Conservation (phyloP, 2,113 vertebrate species). For the Gallinago undulata region DNA sequence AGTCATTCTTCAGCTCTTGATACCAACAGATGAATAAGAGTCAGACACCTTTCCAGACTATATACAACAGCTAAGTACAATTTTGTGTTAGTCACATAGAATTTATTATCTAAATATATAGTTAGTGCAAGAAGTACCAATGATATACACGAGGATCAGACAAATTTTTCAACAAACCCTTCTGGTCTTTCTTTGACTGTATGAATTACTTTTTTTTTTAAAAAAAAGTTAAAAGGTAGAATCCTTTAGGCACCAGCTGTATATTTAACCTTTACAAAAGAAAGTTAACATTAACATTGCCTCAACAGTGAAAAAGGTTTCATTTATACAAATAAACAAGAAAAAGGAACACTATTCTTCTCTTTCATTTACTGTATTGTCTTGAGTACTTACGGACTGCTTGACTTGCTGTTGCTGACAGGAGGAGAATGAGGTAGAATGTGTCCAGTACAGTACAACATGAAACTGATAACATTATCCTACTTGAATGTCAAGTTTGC, state of each 20-base stretch:
- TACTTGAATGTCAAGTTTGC: constrained; percentile 26
- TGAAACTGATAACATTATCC: constrained; percentile 50
- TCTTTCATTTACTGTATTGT: neutral
- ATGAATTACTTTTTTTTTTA: neutral
- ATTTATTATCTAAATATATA: neutral
- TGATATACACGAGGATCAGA: neutral
- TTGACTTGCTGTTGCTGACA: constrained; percentile 12
- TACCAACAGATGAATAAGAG: neutral
- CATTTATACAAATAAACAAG: neutral
- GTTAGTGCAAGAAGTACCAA: neutral
- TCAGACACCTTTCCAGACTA: neutral
- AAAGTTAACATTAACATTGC: neutral
- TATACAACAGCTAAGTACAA: neutral
- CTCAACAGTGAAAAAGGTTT: neutral
- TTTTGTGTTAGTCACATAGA: neutral
- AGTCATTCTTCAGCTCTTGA: neutral
- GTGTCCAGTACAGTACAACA: constrained; percentile 11
- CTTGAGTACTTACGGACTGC: neutral
- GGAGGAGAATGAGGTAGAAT: neutral
- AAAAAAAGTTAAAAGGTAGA: neutral
- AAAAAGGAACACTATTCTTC: neutral
- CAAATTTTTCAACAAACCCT: neutral
- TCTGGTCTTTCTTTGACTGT: neutral
- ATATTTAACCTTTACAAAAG: neutral
- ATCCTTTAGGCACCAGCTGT: neutral